These are phyloP conservation scores for Meda fulgida DNA, from an alignment of 2,797 vertebrate genomes.

Conservation along the genomic window DNA sequence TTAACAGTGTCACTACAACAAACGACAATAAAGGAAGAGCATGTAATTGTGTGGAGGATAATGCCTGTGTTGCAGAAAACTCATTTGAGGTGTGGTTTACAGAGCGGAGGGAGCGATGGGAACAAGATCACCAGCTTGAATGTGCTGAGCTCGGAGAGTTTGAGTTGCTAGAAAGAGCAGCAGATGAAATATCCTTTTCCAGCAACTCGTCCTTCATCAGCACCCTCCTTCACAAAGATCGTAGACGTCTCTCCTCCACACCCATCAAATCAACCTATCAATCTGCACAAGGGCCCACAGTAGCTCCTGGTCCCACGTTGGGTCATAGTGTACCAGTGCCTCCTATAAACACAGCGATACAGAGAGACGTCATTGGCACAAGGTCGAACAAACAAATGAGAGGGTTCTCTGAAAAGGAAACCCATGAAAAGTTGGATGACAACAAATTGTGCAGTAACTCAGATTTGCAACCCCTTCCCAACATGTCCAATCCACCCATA, in stretches of 20 bases:
- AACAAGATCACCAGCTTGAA: constrained; percentile 80
- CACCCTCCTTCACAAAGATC: constrained; percentile 60
- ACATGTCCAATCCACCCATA: constrained; percentile 37
- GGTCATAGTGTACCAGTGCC: constrained; percentile 17
- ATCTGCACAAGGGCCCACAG: constrained; percentile 18
- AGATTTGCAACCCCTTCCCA: constrained; percentile 59
- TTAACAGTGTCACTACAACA: neutral
- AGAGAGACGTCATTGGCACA: neutral
- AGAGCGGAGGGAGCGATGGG: constrained; percentile 85
- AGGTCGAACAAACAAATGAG: neutral
- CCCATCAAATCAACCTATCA: constrained; percentile 82
- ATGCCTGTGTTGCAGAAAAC: constrained; percentile 60
- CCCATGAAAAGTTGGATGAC: constrained; percentile 32
- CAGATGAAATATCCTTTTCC: constrained; percentile 95
- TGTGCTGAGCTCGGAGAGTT: constrained; percentile 93
- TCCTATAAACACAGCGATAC: neutral
- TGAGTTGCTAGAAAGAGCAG: constrained; percentile 94
- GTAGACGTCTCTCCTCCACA: constrained; percentile 87
- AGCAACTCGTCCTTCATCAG: constrained; percentile 94
- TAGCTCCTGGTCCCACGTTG: neutral
- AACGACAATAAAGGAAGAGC: neutral
- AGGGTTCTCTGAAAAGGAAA: constrained; percentile 27
- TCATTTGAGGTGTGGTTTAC: constrained; percentile 88
- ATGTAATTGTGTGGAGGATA: neutral
- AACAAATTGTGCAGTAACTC: constrained; percentile 50